Conservation (phyloP, 2,888 invertebrate species). For the Sinhomidia bicolor region DNA sequence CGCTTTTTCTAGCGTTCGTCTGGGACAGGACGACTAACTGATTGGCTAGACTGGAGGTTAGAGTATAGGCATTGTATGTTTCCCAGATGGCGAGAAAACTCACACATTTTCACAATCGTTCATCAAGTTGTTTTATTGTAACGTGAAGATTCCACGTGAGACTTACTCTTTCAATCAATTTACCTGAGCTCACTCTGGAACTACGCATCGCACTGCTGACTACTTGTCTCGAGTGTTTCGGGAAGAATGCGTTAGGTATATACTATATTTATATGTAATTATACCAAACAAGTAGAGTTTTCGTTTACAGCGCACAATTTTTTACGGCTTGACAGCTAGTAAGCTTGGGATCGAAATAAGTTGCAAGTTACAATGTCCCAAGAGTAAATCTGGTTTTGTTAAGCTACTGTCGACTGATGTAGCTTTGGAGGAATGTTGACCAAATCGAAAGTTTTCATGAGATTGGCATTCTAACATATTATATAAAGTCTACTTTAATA, state of each 20-base stretch:
- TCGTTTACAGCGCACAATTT: too few relatives aligned
- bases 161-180: slow-evolving; percentile 22
- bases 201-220: not conserved
- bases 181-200: not conserved
- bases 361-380: not conserved
- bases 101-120: slow-evolving; percentile 18
- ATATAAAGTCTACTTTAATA: not conserved
- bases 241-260: too few relatives aligned
- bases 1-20: too few relatives aligned
- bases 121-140: not conserved
- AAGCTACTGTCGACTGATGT: not conserved
- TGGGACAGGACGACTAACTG: too few relatives aligned
- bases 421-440: not conserved
- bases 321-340: not conserved
- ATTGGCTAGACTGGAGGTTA: too few relatives aligned
- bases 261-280: too few relatives aligned
- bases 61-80: too few relatives aligned
- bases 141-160: slow-evolving; percentile 16
- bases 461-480: not conserved
- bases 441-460: not conserved
- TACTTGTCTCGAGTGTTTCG: too few relatives aligned
- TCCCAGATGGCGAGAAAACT: slow-evolving; percentile 16
- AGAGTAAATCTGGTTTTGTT: not conserved
- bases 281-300: too few relatives aligned
- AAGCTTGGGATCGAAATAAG: not conserved